phyloP scores from a whole-genome alignment of 2,888 invertebrate genomes.

The Agrochola lychnidis region DNA sequence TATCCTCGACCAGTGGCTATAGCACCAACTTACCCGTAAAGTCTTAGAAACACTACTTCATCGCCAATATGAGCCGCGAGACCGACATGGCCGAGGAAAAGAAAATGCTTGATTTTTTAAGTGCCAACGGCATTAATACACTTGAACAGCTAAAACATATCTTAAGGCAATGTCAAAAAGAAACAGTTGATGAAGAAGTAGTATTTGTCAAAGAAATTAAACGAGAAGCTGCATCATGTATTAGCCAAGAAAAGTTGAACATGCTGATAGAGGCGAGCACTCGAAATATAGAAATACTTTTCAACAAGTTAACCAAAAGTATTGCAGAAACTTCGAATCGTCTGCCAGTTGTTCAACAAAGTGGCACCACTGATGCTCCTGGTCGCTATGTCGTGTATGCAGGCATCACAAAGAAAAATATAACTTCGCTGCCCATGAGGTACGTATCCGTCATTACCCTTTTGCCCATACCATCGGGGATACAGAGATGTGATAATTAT shows the following conservation, averaged over 20 bases:
- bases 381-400: neutral
- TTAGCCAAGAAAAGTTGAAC: neutral
- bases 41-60: neutral
- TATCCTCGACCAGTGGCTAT: neutral
- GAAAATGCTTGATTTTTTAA: conserved; percentile 24
- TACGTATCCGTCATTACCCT: neutral
- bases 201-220: neutral
- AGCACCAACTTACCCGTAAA: neutral
- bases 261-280: conserved; percentile 2
- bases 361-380: neutral
- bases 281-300: conserved; percentile 5
- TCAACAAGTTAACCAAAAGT: neutral
- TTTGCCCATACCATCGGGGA: neutral
- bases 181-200: conserved; percentile 7
- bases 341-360: too few species aligned
- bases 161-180: neutral
- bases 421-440: conserved; percentile 13
- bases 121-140: conserved; percentile 1
- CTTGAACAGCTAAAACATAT: neutral
- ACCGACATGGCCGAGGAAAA: neutral
- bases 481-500: neutral
- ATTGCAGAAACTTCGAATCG: too few species aligned
- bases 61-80: neutral
- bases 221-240: too few species aligned
- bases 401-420: neutral